Evolutionary conservation across 2,797 vertebrate species (phyloP).

Genomic region (Aeoliscus strigatus): DNA sequence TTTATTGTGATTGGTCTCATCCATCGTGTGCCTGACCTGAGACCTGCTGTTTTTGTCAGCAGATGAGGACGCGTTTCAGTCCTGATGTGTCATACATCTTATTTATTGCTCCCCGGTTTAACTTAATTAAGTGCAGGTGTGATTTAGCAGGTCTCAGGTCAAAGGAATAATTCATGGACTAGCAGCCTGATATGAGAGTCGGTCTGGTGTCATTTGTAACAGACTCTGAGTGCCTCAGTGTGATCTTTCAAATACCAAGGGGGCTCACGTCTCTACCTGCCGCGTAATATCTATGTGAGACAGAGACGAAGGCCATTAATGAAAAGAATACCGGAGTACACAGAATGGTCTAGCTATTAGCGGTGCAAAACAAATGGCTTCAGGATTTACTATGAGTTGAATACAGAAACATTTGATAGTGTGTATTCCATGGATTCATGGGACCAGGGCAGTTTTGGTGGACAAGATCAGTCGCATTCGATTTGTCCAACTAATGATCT

Average conservation of each 20-base stretch:
- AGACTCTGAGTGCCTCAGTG: constrained; percentile 39
- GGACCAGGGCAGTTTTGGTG: too few relatives aligned
- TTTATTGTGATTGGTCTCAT: constrained; percentile 59
- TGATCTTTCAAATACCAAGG: constrained; percentile 28
- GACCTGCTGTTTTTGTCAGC: constrained; percentile 55
- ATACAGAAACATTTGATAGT: too few relatives aligned
- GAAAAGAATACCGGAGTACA: constrained; percentile 11
- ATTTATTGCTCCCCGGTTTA: constrained; percentile 72
- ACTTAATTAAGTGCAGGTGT: constrained; percentile 69
- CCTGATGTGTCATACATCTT: constrained; percentile 55
- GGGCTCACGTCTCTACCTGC: constrained; percentile 7
- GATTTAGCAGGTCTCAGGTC: constrained; percentile 63
- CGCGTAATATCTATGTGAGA: constrained; percentile 33
- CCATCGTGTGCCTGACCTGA: constrained; percentile 44
- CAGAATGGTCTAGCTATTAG: constrained; percentile 10
- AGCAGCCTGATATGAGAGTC: constrained; percentile 60
- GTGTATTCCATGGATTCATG: too few relatives aligned
- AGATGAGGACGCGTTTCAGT: constrained; percentile 50
- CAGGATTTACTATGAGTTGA: background rate
- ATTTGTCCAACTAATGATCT: constrained; percentile 26
- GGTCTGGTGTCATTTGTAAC: constrained; percentile 59
- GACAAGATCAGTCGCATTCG: constrained; percentile 22
- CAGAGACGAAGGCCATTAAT: constrained; percentile 29
- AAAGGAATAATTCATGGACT: constrained; percentile 60
- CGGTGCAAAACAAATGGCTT: constrained; percentile 5